Evolutionary conservation across 2,888 invertebrate species (phyloP).

Genomic region (Argynnis bischoffii): DNA sequence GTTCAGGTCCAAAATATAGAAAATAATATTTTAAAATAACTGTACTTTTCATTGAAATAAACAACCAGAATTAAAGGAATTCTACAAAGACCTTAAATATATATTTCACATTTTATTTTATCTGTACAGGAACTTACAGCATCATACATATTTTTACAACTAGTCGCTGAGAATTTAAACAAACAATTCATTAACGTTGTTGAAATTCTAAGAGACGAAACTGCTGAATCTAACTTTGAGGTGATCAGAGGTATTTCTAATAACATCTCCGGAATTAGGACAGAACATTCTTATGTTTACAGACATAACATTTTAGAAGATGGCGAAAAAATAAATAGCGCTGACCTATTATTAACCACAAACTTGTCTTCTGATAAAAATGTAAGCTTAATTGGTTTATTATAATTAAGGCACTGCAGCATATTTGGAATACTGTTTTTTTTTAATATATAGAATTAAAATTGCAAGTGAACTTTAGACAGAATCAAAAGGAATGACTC

Average conservation of each 20-base stretch:
- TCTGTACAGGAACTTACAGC: conserved; percentile 41
- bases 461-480: too few species aligned
- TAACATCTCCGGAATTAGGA: not conserved
- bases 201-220: conserved; percentile 41
- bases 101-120: conserved; percentile 19
- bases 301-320: conserved; percentile 40
- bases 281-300: conserved; percentile 10
- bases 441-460: too few species aligned
- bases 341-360: conserved; percentile 45
- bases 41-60: too few species aligned
- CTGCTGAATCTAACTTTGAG: conserved; percentile 9
- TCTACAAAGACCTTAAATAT: not conserved
- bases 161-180: conserved; percentile 49
- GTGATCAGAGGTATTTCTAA: conserved; percentile 1
- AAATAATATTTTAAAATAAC: too few species aligned
- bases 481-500: too few species aligned
- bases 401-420: too few species aligned
- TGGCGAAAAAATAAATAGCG: conserved; percentile 2
- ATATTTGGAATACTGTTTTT: too few species aligned
- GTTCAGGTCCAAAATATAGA: too few species aligned
- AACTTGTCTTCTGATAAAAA: conserved; percentile 44
- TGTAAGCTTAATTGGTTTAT: conserved; percentile 37
- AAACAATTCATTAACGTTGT: conserved; percentile 45
- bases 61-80: not conserved
- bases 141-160: conserved; percentile 48